phyloP scores from a whole-genome alignment of 2,888 invertebrate species.

The Leucophenga montana region DNA sequence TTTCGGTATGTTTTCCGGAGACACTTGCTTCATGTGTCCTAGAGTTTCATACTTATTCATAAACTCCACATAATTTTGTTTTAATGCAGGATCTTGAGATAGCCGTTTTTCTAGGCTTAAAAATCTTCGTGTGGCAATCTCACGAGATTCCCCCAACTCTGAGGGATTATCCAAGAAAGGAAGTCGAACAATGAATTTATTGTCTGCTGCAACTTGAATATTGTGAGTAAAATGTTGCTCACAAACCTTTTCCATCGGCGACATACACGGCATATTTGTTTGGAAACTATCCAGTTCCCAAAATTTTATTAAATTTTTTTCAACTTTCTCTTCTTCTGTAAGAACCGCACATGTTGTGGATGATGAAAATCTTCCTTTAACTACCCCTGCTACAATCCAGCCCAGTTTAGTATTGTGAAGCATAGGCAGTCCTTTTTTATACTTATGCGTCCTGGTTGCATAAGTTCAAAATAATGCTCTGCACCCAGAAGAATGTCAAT shows the following conservation, averaged over 20 bases:
- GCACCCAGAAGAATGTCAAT: neutral
- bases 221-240: constrained; percentile 6
- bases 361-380: neutral
- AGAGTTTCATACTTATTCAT: too few species aligned
- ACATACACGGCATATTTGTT: neutral
- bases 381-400: neutral
- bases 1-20: too few species aligned
- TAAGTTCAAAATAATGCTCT: too few species aligned
- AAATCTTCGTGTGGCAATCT: too few species aligned
- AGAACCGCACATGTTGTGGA: constrained; percentile 5
- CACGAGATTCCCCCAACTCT: too few species aligned
- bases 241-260: constrained; percentile 4
- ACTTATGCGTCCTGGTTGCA: neutral
- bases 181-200: too few species aligned
- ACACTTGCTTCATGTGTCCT: too few species aligned
- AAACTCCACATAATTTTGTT: too few species aligned
- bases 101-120: too few species aligned
- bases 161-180: too few species aligned
- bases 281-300: too few species aligned
- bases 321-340: constrained; percentile 10
- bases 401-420: constrained; percentile 6
- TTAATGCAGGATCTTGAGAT: too few species aligned
- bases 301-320: neutral
- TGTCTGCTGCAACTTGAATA: neutral
- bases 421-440: constrained; percentile 6